Percentiles rank a stretch among this genome's conserved stretches.
Evolutionary conservation across 1,140 invertebrate genomes (phyloP).

Genomic region (Rhopalosiphum padi): DNA sequence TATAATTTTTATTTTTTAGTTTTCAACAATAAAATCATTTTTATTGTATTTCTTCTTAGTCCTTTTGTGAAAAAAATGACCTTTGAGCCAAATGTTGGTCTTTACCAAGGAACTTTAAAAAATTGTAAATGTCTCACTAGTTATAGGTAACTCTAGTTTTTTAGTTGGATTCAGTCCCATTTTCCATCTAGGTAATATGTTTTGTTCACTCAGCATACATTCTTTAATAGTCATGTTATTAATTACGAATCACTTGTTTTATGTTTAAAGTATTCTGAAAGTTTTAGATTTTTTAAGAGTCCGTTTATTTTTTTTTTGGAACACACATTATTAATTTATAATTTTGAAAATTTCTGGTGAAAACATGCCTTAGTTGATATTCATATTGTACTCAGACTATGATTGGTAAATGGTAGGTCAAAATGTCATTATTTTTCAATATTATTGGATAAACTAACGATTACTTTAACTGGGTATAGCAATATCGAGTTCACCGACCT

Average conservation of each 20-base stretch:
- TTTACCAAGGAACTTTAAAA: background rate
- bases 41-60: background rate
- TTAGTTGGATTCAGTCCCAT: background rate
- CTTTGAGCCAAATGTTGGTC: background rate
- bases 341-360: background rate
- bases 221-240: background rate
- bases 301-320: too few species aligned
- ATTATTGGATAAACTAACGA: background rate
- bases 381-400: background rate
- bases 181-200: background rate
- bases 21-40: background rate
- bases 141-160: background rate
- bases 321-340: background rate
- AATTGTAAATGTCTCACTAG: background rate
- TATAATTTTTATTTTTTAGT: background rate
- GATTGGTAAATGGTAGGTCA: background rate
- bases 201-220: background rate
- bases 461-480: too few species aligned
- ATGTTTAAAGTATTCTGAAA: background rate
- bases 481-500: too few species aligned
- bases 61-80: slow-evolving; percentile 15
- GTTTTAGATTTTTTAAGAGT: too few species aligned
- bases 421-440: background rate
- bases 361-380: background rate
- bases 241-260: background rate